Evolutionary conservation across 2,888 invertebrate genomes (phyloP), one percentile per base, ranked within the genome.

Genomic region (Scaptomyza tumidula): DNA sequence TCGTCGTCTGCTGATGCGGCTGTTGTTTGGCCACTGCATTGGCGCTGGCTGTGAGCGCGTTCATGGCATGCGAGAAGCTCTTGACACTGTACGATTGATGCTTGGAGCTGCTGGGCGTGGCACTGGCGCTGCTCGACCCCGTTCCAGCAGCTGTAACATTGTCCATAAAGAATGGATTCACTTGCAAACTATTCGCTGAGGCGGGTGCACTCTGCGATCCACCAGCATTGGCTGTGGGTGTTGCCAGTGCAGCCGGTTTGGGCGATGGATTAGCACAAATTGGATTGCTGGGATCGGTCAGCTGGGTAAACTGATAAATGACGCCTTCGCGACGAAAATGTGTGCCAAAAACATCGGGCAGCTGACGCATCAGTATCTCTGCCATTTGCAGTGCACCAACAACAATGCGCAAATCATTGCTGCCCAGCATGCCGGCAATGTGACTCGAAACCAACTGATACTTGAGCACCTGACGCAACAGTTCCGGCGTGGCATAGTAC

Each of bases 371-470:
- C 70, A 99, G 93, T 82, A 99, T 97, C 92, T 98, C 97, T 6
- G 98, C 98, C 95, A 99, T 96, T 93, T 99, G 99, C 55, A 99
- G 93, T 44, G 99, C 98, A 57, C 98, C 98, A 52, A 99, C 98
- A 45, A 99, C 98, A 90, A 99, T 98, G 89, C 98, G 95, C 71
- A 99, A 94, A 93, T 99, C 99, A 91, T 96, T 97, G 5, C 98
- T 98, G 0, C 98, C 98, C 95, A 99, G 95, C 98, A 99, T 99
- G 64, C 98, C 98, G 33, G 99, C 99, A 90, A 99, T 97, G 92
- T 99, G 98, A 85, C 98, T 98, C 69, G 98, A 97, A 61, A 98
- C 97, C 76, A 97, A 95, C 92, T 94, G 94, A 90, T 93, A 94
- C 90, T 94, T 94, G 52, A 94, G 93, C 73, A 95, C 95, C 79